Base-by-base conservation (phyloP, 1,140 invertebrate genomes). In the Thaumetopoea pityocampa region DNA sequence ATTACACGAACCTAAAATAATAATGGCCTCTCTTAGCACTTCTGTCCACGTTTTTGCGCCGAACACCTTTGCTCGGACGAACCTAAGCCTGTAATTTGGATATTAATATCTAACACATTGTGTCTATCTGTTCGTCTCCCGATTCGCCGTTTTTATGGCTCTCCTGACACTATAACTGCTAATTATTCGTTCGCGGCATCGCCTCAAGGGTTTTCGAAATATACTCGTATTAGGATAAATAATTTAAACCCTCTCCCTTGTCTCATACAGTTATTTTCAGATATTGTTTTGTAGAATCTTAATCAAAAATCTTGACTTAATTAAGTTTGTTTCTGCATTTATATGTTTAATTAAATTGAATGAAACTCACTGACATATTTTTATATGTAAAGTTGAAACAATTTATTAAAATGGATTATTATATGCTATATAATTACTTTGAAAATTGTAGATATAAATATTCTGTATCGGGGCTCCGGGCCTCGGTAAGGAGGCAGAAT, bases 41-140 rank as follows among this genome's bases (percentile, higher is more conserved):
- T 78, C 69, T 74, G 73, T 72, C 62, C 62, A 61, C 55, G 70
- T 74, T 81, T 77, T 73, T 73, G 71, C 56, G 32, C 43, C 45
- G 60, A 62, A 70, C 72, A 72, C 72, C 69, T 79, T 74, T 66
- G 62, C 58, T 55, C 32, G 54, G 27, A 54, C 46, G n/a, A 44
- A 43, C 41, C 33, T 42, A 45, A 74, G 67, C 67, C 78, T 78
- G 66, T 74, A 78, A 83, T 83, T 79, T 83, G 24, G 52, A 62
- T 67, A 83, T 83, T 80, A 79, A 83, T 80, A 83, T 80, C 73
- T 77, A 77, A 82, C 77, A 82, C 74, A 77, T 82, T 82, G 77
- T 73, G 70, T 58, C 67, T 69, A 66, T 74, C 67, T 57, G 58
- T 55, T 51, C 47, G 52, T 50, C 61, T 56, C 56, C 65, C 50